Conservation (phyloP, 2,797 vertebrate species). For the Sebastes trivittatus region DNA sequence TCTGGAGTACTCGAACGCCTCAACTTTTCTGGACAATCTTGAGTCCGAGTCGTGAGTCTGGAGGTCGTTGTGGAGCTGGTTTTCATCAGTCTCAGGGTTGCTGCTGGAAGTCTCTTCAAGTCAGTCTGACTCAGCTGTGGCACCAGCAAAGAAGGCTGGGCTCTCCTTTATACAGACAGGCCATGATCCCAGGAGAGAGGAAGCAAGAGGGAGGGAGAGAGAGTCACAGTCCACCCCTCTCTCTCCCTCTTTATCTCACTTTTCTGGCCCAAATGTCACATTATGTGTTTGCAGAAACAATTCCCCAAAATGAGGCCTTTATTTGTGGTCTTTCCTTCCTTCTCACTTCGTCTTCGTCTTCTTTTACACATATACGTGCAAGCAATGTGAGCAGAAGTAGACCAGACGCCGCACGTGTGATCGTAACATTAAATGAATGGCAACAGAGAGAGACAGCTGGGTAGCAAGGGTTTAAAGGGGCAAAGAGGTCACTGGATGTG, state of each 20-base stretch:
- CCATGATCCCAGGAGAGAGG: slow-evolving; percentile 28
- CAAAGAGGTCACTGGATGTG: not conserved
- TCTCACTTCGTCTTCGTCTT: not conserved
- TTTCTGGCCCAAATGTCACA: slow-evolving; percentile 14
- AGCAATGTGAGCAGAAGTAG: not conserved
- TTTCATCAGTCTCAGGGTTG: not conserved
- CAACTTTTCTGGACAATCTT: not conserved
- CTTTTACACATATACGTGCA: not conserved
- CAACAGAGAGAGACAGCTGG: not conserved
- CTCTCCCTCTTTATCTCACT: slow-evolving; percentile 14
- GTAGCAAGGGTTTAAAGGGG: not conserved
- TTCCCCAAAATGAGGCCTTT: not conserved
- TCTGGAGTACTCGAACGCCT: not conserved
- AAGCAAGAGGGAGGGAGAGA: slow-evolving; percentile 1
- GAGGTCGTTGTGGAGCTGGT: not conserved
- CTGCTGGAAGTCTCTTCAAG: slow-evolving; percentile 1
- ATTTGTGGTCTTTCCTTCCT: not conserved
- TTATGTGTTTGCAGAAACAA: not conserved
- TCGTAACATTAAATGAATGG: not conserved
- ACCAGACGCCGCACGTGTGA: not conserved
- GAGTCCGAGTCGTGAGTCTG: not conserved
- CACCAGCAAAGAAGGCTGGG: not conserved
- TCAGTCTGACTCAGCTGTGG: slow-evolving; percentile 41
- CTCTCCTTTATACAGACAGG: slow-evolving; percentile 56
- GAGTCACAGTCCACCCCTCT: slow-evolving; percentile 27